Percentiles rank a stretch among this genome's conserved stretches.
These are phyloP conservation scores for Tyto alba DNA, from an alignment of 2,113 vertebrate genomes.

Conservation along the genomic window DNA sequence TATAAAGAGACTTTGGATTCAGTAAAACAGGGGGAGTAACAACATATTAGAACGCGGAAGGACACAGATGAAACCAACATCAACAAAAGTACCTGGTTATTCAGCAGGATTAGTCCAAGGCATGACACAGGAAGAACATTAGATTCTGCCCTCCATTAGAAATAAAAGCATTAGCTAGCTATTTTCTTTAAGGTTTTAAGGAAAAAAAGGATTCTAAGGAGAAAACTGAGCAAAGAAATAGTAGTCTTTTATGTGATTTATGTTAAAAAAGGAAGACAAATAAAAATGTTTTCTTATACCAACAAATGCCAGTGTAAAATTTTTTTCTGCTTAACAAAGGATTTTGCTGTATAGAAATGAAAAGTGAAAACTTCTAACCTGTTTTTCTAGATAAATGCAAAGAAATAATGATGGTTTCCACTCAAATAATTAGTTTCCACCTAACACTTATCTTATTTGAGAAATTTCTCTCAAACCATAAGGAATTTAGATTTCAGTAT, in stretches of 20 bases:
- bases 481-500: neutral
- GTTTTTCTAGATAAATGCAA: neutral
- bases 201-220: neutral
- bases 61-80: neutral
- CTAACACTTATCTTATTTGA: neutral
- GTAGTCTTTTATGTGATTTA: neutral
- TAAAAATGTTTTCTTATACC: neutral
- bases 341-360: neutral
- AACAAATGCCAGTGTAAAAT: neutral
- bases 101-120: neutral
- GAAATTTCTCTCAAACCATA: neutral
- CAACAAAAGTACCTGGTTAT: neutral
- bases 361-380: neutral
- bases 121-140: neutral
- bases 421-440: neutral
- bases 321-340: neutral
- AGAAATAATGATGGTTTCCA: neutral
- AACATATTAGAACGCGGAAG: neutral
- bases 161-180: neutral
- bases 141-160: neutral
- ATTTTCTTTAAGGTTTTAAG: neutral
- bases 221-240: neutral
- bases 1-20: neutral
- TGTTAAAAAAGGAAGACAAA: neutral
- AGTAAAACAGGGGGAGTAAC: neutral